These are phyloP conservation scores for Sebastes trivittatus DNA, from an alignment of 2,797 vertebrate species.

Conservation along the genomic window DNA sequence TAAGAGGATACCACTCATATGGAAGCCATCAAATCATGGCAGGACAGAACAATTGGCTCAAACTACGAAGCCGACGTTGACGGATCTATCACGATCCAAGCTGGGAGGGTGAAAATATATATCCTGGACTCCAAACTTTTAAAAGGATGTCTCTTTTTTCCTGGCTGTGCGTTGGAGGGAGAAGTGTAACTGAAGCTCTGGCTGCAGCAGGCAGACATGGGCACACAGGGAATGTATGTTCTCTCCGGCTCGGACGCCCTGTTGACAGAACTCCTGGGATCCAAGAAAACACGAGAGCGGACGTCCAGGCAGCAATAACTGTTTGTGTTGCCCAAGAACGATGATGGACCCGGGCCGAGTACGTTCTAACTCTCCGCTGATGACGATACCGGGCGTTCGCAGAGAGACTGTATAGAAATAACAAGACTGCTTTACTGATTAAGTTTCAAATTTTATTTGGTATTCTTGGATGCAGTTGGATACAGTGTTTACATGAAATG, in stretches of 20 bases:
- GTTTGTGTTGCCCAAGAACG: neutral
- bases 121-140: conserved; percentile 46
- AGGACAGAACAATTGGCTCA: conserved; percentile 60
- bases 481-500: neutral
- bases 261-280: conserved; percentile 59
- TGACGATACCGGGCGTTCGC: neutral
- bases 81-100: conserved; percentile 64
- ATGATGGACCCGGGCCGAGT: conserved; percentile 1
- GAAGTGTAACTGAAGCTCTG: conserved; percentile 59
- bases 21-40: conserved; percentile 71
- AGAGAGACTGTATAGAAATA: neutral
- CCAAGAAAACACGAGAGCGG: conserved; percentile 18
- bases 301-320: neutral
- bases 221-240: conserved; percentile 48
- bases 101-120: conserved; percentile 3
- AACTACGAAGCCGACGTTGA: conserved; percentile 58
- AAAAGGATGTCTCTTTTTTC: conserved; percentile 69
- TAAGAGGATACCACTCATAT: conserved; percentile 70
- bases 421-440: neutral
- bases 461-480: conserved; percentile 13
- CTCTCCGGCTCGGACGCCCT: conserved; percentile 11
- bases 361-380: neutral
- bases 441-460: conserved; percentile 10
- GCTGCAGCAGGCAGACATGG: conserved; percentile 36
- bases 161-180: conserved; percentile 48